Percentiles rank a stretch among this genome's conserved stretches.
These are phyloP conservation scores for Egretta garzetta DNA, from an alignment of 2,113 vertebrate species.

Conservation along the genomic window DNA sequence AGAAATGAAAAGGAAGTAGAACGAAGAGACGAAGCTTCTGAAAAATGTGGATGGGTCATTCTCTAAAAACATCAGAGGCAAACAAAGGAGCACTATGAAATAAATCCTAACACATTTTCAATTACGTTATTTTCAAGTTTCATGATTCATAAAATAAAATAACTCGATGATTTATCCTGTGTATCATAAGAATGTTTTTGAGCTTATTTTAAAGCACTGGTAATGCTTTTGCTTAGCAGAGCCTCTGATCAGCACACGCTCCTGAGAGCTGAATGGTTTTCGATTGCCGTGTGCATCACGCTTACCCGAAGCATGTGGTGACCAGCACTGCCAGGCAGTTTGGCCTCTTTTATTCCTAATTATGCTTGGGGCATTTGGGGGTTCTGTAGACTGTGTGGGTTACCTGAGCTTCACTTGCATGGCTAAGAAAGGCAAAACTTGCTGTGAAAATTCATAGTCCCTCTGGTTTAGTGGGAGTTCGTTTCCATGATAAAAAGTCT, in stretches of 20 bases:
- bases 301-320: not conserved
- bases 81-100: not conserved
- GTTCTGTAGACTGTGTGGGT: not conserved
- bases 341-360: not conserved
- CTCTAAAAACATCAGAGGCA: not conserved
- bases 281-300: not conserved
- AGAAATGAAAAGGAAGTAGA: not conserved
- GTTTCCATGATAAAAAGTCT: not conserved
- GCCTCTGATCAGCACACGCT: not conserved
- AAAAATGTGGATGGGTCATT: not conserved
- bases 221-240: not conserved
- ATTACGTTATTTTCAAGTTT: not conserved
- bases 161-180: not conserved
- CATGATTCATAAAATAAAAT: not conserved
- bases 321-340: not conserved
- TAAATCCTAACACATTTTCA: not conserved
- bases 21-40: not conserved
- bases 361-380: not conserved
- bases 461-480: not conserved
- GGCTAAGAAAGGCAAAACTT: not conserved
- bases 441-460: not conserved
- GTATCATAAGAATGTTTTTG: not conserved
- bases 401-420: not conserved
- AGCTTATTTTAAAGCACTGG: not conserved
- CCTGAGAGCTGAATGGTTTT: not conserved